A percentile compares a stretch with the other conserved stretches of the same genome.
Conservation (phyloP, 2,888 invertebrate species). For the Oligia fasciuncula region DNA sequence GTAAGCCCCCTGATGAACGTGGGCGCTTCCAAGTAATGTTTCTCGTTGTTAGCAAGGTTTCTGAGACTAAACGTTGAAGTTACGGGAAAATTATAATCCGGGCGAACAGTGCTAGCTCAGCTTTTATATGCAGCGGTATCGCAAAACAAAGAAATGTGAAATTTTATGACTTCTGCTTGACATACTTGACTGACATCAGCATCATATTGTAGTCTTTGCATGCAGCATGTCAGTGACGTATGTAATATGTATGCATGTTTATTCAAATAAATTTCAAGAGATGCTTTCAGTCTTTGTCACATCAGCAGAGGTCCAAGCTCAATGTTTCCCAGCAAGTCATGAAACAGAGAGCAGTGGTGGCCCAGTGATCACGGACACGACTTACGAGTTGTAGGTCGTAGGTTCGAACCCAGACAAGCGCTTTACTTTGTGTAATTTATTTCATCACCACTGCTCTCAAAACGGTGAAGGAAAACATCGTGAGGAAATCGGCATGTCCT, state of each 20-base stretch:
- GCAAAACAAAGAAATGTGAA: background rate
- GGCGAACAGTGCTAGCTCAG: background rate
- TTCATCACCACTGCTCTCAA: no score
- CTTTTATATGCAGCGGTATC: background rate
- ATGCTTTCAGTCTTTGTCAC: background rate
- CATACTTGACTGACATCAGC: background rate
- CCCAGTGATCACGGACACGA: no score
- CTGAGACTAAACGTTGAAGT: background rate
- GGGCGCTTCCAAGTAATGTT: background rate
- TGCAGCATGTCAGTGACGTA: background rate
- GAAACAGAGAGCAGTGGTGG: no score
- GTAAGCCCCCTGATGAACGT: background rate
- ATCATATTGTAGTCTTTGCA: no score
- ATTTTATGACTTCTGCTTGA: background rate
- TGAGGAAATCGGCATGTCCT: no score
- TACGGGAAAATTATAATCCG: background rate
- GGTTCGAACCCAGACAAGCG: no score
- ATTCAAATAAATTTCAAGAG: background rate
- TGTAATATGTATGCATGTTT: no score
- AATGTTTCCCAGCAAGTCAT: background rate
- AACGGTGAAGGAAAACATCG: no score
- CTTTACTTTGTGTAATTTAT: no score
- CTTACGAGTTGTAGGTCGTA: no score
- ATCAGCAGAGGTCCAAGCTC: background rate
- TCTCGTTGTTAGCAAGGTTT: background rate